Conservation (phyloP, 2,888 invertebrate genomes). For the Melinopterus prodromus region DNA sequence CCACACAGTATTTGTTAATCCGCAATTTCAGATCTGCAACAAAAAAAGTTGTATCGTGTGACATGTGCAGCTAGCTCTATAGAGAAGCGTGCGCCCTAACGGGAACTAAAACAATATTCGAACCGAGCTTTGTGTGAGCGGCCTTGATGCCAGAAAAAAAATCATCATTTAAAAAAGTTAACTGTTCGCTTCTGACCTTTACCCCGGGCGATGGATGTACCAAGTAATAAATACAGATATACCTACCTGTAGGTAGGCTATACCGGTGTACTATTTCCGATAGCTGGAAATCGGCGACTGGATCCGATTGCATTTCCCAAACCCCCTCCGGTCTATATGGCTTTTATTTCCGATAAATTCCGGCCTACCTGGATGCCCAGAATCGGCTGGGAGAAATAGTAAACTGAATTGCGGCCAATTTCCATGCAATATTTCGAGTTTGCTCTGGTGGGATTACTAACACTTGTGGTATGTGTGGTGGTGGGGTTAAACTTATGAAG, state of each 20-base stretch:
- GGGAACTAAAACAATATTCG: too few species aligned
- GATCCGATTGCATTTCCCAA: neutral
- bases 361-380: neutral
- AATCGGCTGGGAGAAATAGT: neutral
- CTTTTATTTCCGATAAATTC: neutral
- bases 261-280: neutral
- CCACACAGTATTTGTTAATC: too few species aligned
- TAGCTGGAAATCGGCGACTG: neutral
- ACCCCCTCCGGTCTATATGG: neutral
- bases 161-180: neutral
- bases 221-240: constrained; percentile 4
- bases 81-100: too few species aligned
- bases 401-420: neutral
- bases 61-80: too few species aligned
- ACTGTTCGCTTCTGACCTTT: neutral
- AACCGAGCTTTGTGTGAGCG: too few species aligned
- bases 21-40: too few species aligned
- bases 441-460: neutral
- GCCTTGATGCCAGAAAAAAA: neutral
- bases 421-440: neutral
- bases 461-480: neutral
- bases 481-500: too few species aligned
- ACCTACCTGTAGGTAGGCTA: neutral
- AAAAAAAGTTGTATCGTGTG: too few species aligned
- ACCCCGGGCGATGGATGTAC: neutral